Evolutionary conservation across 1,140 invertebrate genomes (phyloP).

Genomic region (Drosophila lowei): DNA sequence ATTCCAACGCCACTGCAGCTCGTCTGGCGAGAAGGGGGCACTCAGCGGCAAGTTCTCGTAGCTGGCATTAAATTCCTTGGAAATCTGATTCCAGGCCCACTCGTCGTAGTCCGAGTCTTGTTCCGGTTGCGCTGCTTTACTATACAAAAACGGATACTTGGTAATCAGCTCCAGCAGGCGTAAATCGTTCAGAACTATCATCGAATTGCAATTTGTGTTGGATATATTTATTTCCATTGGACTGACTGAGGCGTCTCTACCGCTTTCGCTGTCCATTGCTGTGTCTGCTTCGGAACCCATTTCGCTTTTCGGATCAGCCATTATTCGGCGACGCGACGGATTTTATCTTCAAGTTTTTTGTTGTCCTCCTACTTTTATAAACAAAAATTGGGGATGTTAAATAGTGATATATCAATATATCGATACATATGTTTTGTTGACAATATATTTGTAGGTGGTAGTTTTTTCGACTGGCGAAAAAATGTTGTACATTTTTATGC

Average conservation of each 20-base stretch:
- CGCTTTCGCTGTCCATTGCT: too few species aligned
- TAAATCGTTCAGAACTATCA: slow-evolving; percentile 67
- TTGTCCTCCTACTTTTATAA: too few species aligned
- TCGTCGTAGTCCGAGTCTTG: slow-evolving; percentile 55
- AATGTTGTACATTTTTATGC: too few species aligned
- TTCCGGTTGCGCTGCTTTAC: slow-evolving; percentile 6
- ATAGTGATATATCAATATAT: too few species aligned
- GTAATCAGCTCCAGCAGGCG: slow-evolving; percentile 56
- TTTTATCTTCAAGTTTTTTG: too few species aligned
- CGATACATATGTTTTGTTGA: too few species aligned
- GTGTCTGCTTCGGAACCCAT: too few species aligned
- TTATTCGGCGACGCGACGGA: too few species aligned
- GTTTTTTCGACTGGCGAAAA: too few species aligned
- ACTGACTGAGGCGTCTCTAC: not conserved
- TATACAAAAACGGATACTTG: slow-evolving; percentile 57
- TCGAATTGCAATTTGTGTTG: slow-evolving; percentile 38
- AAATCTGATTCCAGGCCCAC: slow-evolving; percentile 67
- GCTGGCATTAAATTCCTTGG: slow-evolving; percentile 48
- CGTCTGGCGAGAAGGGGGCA: slow-evolving; percentile 33
- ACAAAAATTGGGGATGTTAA: too few species aligned
- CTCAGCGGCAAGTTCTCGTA: slow-evolving; percentile 33
- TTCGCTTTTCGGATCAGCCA: too few species aligned
- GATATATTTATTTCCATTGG: slow-evolving; percentile 37
- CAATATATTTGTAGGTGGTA: too few species aligned
- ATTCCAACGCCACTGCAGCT: slow-evolving; percentile 61